A percentile compares a stretch with the other conserved stretches of the same genome.
Conservation (phyloP, 2,888 invertebrate genomes). For the Adelphocoris suturalis region DNA sequence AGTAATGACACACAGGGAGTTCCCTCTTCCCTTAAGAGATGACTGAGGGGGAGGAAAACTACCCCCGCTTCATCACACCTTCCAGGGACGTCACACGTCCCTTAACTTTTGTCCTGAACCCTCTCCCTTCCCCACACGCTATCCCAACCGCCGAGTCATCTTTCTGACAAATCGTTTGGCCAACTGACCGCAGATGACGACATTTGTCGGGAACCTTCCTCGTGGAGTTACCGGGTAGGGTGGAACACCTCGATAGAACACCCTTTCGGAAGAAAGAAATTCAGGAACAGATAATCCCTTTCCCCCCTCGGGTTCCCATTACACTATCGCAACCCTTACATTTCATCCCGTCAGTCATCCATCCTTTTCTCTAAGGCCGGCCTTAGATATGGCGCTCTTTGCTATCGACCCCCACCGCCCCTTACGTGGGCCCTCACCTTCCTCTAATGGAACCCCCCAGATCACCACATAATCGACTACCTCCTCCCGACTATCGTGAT, state of each 20-base stretch:
- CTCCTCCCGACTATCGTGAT: background rate
- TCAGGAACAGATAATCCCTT: slow-evolving; percentile 10
- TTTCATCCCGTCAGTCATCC: slow-evolving; percentile 31
- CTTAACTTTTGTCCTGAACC: background rate
- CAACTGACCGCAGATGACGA: slow-evolving; percentile 45
- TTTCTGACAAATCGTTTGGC: slow-evolving; percentile 63
- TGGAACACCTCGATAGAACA: slow-evolving; percentile 5
- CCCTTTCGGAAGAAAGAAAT: slow-evolving; percentile 8
- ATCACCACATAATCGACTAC: background rate
- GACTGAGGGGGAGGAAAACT: slow-evolving; percentile 28
- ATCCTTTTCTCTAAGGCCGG: slow-evolving; percentile 10
- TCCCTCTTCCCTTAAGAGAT: slow-evolving; percentile 54
- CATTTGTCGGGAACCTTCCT: slow-evolving; percentile 41
- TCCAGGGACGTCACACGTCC: background rate
- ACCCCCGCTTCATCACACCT: slow-evolving; percentile 46
- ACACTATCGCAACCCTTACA: slow-evolving; percentile 10
- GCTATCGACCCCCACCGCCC: background rate
- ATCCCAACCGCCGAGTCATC: background rate
- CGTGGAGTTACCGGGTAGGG: background rate
- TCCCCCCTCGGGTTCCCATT: background rate
- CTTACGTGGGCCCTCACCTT: background rate
- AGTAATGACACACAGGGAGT: slow-evolving; percentile 69
- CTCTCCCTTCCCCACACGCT: background rate
- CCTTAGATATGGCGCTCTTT: background rate
- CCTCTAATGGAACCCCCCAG: background rate